These are phyloP conservation scores for Ammodytes dubius DNA, from an alignment of 2,113 vertebrate genomes.

Conservation along the genomic window DNA sequence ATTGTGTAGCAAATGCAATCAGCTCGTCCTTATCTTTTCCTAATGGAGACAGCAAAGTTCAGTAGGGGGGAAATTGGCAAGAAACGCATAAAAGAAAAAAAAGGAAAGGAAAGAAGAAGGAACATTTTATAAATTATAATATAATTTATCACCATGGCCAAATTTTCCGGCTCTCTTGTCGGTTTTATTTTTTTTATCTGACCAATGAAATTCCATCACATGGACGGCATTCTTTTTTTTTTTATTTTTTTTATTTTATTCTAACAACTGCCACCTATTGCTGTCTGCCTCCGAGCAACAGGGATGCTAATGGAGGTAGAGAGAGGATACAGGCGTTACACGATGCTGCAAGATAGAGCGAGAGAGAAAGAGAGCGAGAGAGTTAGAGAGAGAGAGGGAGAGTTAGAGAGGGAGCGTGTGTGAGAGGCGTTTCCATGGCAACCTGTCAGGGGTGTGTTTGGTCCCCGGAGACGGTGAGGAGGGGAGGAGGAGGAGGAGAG, in stretches of 20 bases:
- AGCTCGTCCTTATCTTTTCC: slow-evolving; percentile 30
- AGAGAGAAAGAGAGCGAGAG: slow-evolving; percentile 22
- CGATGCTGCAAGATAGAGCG: slow-evolving; percentile 61
- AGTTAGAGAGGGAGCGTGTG: slow-evolving; percentile 29
- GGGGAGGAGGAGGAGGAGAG: slow-evolving; percentile 17
- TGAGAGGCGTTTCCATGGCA: slow-evolving; percentile 81
- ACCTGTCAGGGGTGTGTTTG: slow-evolving; percentile 83
- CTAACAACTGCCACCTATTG: neutral
- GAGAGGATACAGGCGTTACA: slow-evolving; percentile 67
- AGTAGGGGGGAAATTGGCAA: neutral
- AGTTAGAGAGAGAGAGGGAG: slow-evolving; percentile 8
- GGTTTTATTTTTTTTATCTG: slow-evolving; percentile 3
- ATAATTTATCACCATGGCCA: neutral
- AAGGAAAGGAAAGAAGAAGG: neutral
- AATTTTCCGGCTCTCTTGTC: neutral
- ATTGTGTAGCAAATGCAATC: slow-evolving; percentile 69
- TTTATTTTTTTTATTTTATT: neutral
- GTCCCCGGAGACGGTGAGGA: slow-evolving; percentile 74
- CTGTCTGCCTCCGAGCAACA: slow-evolving; percentile 55
- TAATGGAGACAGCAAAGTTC: slow-evolving; percentile 63
- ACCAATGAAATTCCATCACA: slow-evolving; percentile 28
- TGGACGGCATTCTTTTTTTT: slow-evolving; percentile 6
- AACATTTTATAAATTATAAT: too few species aligned
- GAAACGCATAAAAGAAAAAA: slow-evolving; percentile 32
- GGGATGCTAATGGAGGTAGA: slow-evolving; percentile 71